Evolutionary conservation across 2,888 invertebrate genomes (phyloP), one percentile per base, ranked within the genome.

Genomic region (Patella pellucida): DNA sequence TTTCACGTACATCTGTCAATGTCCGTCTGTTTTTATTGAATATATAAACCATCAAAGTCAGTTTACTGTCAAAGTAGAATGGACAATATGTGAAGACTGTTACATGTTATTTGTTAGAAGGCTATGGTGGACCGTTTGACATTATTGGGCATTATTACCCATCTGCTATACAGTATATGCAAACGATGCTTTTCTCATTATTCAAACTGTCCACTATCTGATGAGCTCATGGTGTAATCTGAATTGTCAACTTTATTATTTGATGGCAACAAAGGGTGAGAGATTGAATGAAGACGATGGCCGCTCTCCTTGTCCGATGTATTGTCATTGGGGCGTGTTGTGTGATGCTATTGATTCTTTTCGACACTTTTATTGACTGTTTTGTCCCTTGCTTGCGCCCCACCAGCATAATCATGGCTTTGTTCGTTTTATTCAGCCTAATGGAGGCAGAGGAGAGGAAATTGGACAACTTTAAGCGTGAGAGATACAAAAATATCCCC

Each of bases 331-430:
- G 23, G 62, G 62, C 62, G 62, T 62, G 62, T 62, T 62, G 62
- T 62, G 62, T 62, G 62, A 11, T 12, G 62, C 62, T 62, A 62
- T 62, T 62, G 62, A 62, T 62, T 62, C 23, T 19, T 23, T 62
- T 62, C 62, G 62, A 62, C 62, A 62, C 62, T 62, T 62, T 62
- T 62, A 62, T 62, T 62, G 62, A 62, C 19, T 62, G 62, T 62
- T 62, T 62, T 62, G 62, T 62, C 62, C 62, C 62, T 62, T 12
- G 23, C 23, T 62, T 23, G 62, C 19, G 23, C 62, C 62, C 62
- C 23, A 23, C 23, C 12, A 14, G 23, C 62, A 23, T 62, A 23
- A 9, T 62, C 19, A 62, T 12, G 62, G 19, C 62, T 62, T 62
- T 62, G 62, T 62, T 62, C 62, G 19, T 62, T 23, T 54, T 54